These are phyloP conservation scores for Scaptodrosophila latifasciaeformis DNA, from an alignment of 2,888 invertebrate species.

Conservation along the genomic window DNA sequence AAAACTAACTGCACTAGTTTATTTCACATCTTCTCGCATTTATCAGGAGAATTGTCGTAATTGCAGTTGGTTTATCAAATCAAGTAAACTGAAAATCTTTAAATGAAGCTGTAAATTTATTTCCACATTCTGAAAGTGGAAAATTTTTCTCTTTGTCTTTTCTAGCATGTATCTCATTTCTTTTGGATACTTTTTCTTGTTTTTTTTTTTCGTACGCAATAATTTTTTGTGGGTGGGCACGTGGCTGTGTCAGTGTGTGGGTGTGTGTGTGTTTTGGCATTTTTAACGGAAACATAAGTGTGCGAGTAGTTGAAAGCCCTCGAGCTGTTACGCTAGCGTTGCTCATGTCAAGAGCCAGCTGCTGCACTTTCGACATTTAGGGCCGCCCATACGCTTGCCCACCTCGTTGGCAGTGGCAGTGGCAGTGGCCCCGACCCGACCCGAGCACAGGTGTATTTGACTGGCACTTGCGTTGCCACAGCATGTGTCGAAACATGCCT, in stretches of 20 bases:
- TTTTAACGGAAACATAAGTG: conserved; percentile 55
- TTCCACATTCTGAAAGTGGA: too few species aligned
- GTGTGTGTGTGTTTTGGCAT: conserved; percentile 43
- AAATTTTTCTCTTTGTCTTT: conserved; percentile 1
- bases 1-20: too few species aligned
- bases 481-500: conserved; percentile 54
- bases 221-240: neutral
- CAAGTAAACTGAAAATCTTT: conserved; percentile 7
- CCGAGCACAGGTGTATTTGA: conserved; percentile 54
- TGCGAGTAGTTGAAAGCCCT: conserved; percentile 57
- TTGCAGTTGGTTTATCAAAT: conserved; percentile 8
- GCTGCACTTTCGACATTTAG: conserved; percentile 60
- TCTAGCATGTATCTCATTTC: conserved; percentile 45
- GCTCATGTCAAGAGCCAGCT: conserved; percentile 69
- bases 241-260: neutral
- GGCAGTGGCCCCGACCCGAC: neutral
- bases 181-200: conserved; percentile 47
- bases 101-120: too few species aligned
- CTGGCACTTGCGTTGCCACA: conserved; percentile 40
- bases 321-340: conserved; percentile 60
- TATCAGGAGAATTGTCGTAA: too few species aligned
- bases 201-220: too few species aligned
- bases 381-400: conserved; percentile 46
- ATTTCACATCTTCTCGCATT: too few species aligned
- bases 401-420: neutral